Conservation (phyloP, 2,113 vertebrate species). For the Pseudorasbora parva region DNA sequence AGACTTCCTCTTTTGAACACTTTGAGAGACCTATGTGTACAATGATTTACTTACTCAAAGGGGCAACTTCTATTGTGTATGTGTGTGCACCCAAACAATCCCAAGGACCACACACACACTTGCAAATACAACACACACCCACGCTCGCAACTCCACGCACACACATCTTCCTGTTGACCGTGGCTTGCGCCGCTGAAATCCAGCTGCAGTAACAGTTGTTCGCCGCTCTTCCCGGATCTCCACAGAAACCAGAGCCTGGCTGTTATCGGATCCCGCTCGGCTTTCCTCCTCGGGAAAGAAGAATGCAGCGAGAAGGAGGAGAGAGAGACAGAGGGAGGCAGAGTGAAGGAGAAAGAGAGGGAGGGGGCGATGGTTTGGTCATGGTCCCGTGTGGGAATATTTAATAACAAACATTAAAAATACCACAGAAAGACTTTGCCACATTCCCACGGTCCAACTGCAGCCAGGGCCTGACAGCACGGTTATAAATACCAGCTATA, state of each 20-base stretch:
- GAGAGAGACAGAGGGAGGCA: slow-evolving; percentile 62
- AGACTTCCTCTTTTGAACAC: slow-evolving; percentile 1
- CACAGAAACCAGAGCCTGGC: slow-evolving; percentile 50
- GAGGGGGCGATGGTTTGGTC: slow-evolving; percentile 74
- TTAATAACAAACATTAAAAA: slow-evolving; percentile 86
- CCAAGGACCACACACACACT: slow-evolving; percentile 29
- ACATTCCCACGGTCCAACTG: slow-evolving; percentile 77
- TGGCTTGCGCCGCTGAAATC: slow-evolving; percentile 25
- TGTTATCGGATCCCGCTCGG: slow-evolving; percentile 48
- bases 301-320: slow-evolving; percentile 35
- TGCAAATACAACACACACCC: neutral
- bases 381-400: slow-evolving; percentile 79
- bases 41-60: slow-evolving; percentile 20
- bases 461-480: slow-evolving; percentile 63
- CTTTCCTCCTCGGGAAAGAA: slow-evolving; percentile 48
- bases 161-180: slow-evolving; percentile 41
- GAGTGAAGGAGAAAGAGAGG: slow-evolving; percentile 45
- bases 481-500: slow-evolving; percentile 57
- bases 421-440: slow-evolving; percentile 80
- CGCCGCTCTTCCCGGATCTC: slow-evolving; percentile 50
- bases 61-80: neutral
- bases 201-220: slow-evolving; percentile 58
- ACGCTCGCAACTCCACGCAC: slow-evolving; percentile 12
- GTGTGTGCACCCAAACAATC: slow-evolving; percentile 8
- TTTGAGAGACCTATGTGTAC: neutral